Evolutionary conservation across 2,797 vertebrate species (phyloP), one percentile per base, ranked within the genome.

Genomic region (Simalia tracyae): DNA sequence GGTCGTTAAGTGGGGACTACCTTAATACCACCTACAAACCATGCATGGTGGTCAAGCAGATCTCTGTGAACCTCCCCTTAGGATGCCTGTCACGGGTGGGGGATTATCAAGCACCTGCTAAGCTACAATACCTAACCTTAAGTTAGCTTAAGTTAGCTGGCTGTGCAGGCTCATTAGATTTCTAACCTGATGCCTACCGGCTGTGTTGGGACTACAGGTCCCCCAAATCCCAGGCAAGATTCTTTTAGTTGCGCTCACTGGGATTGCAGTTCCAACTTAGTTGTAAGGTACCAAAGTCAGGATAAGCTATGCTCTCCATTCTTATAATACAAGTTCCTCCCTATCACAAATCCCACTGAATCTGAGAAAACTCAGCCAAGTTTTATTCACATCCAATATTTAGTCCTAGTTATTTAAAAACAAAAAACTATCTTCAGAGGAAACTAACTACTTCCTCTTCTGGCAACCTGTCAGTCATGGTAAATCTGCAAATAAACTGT

Each of bases 401-500:
- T 95, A 97, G 96, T 94, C 93, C 94, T 96, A 95, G 96, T 95
- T 96, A 95, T 95, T 81, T 95, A 94, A 4, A 57, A 57, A 42
- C 42, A 60, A 56, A 24, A 96, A 96, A 93, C 94, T 95, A 95
- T 93, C 96, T 97, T 96, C 92, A 90, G 96, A 95, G 96, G 97
- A 93, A 96, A 97, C 95, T 96, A 96, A 97, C 96, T 96, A 94
- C 96, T 96, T 57, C 66, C 93, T 96, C 96, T 95, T 96, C 94
- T 95, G 95, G 96, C 95, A 95, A 95, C 92, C 95, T 96, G 96
- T 96, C 95, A 95, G 94, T 97, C 95, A 96, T 94, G 95, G 95
- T 85, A 96, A 95, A 97, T 96, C 95, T 97, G 96, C 96, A 97
- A 96, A 97, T 97, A 96, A 96, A 95, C 95, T 95, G 95, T 96